Evolutionary conservation across 2,888 invertebrate species (phyloP).

Genomic region (Endomychus coccineus): DNA sequence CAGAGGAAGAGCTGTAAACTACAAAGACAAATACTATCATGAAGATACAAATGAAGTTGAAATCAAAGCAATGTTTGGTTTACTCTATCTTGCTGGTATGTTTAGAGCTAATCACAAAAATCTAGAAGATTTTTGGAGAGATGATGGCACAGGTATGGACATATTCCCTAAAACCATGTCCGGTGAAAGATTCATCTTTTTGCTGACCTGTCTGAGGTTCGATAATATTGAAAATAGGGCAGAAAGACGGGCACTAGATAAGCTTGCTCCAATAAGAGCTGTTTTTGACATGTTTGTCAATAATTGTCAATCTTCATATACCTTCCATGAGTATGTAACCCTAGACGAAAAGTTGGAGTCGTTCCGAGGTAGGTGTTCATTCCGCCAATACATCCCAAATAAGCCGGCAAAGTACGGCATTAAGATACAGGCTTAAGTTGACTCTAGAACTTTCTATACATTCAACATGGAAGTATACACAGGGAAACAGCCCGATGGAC

Average conservation of each 20-base stretch:
- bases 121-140: slow-evolving; percentile 27
- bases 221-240: slow-evolving; percentile 19
- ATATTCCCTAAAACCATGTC: slow-evolving; percentile 28
- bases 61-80: no score
- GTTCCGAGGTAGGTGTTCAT: slow-evolving; percentile 27
- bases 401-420: slow-evolving; percentile 28
- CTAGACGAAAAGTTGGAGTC: slow-evolving; percentile 28
- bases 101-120: slow-evolving; percentile 22
- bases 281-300: slow-evolving; percentile 27
- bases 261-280: slow-evolving; percentile 25
- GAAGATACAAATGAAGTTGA: no score
- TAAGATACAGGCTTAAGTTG: slow-evolving; percentile 23
- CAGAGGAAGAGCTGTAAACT: no score
- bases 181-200: slow-evolving; percentile 24
- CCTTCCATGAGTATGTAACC: slow-evolving; percentile 24
- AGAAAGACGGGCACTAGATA: slow-evolving; percentile 20
- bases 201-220: slow-evolving; percentile 23
- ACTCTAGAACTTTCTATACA: slow-evolving; percentile 22
- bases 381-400: slow-evolving; percentile 20
- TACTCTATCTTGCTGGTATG: slow-evolving; percentile 30
- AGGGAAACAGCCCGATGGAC: slow-evolving; percentile 24
- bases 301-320: slow-evolving; percentile 24
- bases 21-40: no score
- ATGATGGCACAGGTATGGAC: slow-evolving; percentile 26
- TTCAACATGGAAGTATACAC: slow-evolving; percentile 23